Evolutionary conservation across 2,797 vertebrate genomes (phyloP), one percentile per base, ranked within the genome.

Genomic region (Zalophus californianus): DNA sequence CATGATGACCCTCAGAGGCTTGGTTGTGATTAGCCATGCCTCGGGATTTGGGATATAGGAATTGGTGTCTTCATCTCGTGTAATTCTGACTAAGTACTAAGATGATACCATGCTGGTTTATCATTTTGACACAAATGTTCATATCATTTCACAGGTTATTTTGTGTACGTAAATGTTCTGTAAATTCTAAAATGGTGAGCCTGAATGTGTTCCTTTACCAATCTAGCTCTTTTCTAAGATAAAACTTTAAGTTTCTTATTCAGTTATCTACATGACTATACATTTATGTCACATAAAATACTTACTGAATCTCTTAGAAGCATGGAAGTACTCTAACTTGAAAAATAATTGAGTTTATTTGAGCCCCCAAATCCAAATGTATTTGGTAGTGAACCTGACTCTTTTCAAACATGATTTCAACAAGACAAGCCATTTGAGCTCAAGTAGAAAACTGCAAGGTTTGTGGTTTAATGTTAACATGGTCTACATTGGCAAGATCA

Each of bases 361-460:
- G 41, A 32, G 8, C 2, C 23, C 70, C 48, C 29, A 50, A 86
- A 77, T 41, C 56, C 16, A 14, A 68, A 88, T 68, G 16, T 66
- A 50, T 73, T 73, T 75, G 60, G 58, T 88, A 18, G 52, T 50
- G 35, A 75, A 52, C 77, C 41, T 56, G 44, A 54, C 18, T 77
- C 21, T 60, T 84, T 84, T 84, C 68, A 83, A 70, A 89, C 35
- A 92, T 27, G 68, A 41, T 58, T 92, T 96, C 60, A 87, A 23
- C 44, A 82, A 73, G 18, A 23, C 52, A 54, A 32, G 32, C 15
- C 44, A 21, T 23, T 41, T 66, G n/a, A 27, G 16, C 27, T 73
- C 20, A 86, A 52, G 13, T 54, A 93, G 23, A 82, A 91, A 82
- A 80, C n/a, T 38, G 14, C 72, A 79, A 15, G 15, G 1, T 44